Base-by-base conservation (phyloP, 2,797 vertebrate genomes). In the Megaceryle alcyon region DNA sequence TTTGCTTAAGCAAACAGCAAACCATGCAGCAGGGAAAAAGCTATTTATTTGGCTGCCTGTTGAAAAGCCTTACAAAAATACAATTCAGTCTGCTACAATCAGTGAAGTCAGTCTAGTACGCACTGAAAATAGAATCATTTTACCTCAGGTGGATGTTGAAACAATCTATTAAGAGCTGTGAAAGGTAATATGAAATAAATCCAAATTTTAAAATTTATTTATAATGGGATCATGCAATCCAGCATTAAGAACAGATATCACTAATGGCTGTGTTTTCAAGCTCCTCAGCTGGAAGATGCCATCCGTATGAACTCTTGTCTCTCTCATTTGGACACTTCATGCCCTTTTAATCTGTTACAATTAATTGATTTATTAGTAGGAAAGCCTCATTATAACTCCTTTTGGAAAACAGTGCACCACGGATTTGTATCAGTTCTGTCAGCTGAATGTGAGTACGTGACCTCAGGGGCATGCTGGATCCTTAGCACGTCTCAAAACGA, bases 1-100 rank as follows among this genome's bases (percentile, higher is more conserved):
- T 98, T 97, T 98, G 96, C 95, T 97, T 97, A 98, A 96, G 96
- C 97, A 98, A 98, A 98, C 98, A 98, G 97, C 96, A 98, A 97
- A 97, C 96, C 96, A 95, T 97, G 95, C 96, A 97, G 91, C 71
- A 14, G 94, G 94, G 94, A 51, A 96, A 98, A 98, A 97, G 94
- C 97, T 97, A 97, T 98, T 98, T 98, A 97, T 98, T 96, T 97
- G 95, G 63, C 96, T 96, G 96, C 79, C 92, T 88, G 88, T 91
- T 97, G 96, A 97, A 98, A 94, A 97, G 59, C 49, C 94, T 97
- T 96, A 88, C 82, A 97, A 97, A 98, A 98, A 97, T 96, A 97
- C 91, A 94, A 88, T 97, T 97, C 89, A 37, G 90, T 90, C 89
- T 95, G 73, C 77, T 92, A 86, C 51, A 51, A 95, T 93, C 51